Percentiles rank a stretch among this genome's conserved stretches.
Evolutionary conservation across 2,113 vertebrate genomes (phyloP).

Genomic region (Silurus asotus): DNA sequence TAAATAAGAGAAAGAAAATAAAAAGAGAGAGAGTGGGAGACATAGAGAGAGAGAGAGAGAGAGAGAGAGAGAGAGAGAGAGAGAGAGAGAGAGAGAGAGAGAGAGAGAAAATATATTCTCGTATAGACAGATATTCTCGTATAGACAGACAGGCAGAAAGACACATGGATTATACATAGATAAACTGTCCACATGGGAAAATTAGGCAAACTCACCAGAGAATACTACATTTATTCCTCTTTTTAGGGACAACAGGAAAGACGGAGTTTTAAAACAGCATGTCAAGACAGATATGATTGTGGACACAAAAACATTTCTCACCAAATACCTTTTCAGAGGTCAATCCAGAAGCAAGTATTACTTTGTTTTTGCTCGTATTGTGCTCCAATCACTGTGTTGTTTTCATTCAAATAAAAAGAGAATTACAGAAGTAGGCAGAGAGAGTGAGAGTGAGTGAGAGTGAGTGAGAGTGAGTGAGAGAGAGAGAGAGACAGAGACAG

Average conservation of each 20-base stretch:
- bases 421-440: background rate
- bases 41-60: background rate
- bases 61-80: background rate
- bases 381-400: background rate
- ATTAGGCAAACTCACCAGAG: background rate
- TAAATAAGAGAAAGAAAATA: background rate
- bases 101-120: background rate
- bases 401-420: slow-evolving; percentile 31
- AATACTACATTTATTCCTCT: background rate
- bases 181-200: background rate
- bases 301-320: background rate
- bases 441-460: background rate
- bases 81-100: background rate
- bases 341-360: background rate
- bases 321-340: background rate
- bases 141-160: background rate
- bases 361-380: background rate
- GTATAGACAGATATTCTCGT: no score
- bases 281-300: background rate
- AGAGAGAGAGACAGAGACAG: background rate
- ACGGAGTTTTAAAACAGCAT: background rate
- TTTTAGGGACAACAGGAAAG: background rate
- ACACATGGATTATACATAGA: background rate
- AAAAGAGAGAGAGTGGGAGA: background rate
- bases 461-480: background rate